phyloP scores from a whole-genome alignment of 2,888 invertebrate species.

The Incurvaria masculella region DNA sequence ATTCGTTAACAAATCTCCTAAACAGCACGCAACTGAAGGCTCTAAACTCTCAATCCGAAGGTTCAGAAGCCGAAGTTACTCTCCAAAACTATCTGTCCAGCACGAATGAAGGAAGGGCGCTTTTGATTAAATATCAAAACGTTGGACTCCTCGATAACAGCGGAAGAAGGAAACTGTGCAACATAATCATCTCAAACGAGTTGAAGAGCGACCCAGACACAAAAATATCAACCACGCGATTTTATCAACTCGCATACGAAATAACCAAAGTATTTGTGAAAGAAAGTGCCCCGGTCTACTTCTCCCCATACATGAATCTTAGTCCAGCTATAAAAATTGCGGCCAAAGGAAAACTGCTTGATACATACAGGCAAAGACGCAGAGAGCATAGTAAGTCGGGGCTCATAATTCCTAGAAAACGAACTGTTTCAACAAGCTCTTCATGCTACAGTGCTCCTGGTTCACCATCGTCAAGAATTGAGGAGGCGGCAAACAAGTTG shows the following conservation, averaged over 20 bases:
- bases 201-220: not conserved
- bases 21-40: not conserved
- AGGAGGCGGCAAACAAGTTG: not conserved
- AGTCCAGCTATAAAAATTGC: constrained; percentile 2
- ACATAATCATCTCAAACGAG: not conserved
- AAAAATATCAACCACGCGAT: not conserved
- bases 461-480: not conserved
- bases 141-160: not conserved
- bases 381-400: not conserved
- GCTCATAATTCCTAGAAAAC: constrained; percentile 1
- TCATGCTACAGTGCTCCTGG: not conserved
- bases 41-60: not conserved
- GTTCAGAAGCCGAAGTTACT: too few species aligned
- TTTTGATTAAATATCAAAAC: too few species aligned
- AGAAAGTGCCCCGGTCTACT: constrained; percentile 3
- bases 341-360: not conserved
- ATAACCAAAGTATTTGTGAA: constrained; percentile 1
- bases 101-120: too few species aligned
- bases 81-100: too few species aligned
- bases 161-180: not conserved
- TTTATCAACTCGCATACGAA: constrained; percentile 3
- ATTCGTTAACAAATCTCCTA: not conserved
- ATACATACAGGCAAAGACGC: not conserved
- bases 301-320: constrained; percentile 1
- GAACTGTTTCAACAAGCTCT: not conserved